Base-by-base conservation (phyloP, 2,888 invertebrate genomes). In the Aproaerema taeniolella region DNA sequence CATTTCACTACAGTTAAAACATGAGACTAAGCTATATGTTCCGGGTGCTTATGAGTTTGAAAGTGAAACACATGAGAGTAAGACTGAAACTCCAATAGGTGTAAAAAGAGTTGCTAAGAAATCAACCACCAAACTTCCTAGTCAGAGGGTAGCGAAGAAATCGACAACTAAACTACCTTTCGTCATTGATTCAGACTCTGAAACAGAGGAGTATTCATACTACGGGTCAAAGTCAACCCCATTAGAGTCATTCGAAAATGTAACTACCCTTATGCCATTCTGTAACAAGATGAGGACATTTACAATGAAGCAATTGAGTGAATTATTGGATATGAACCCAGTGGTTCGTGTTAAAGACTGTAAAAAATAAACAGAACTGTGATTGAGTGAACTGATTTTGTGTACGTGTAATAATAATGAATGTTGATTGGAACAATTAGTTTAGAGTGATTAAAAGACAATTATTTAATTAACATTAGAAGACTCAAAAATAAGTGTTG, bases 221-320 rank as follows among this genome's bases (percentile, higher is more conserved):
- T 91, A 90, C 39, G 88, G 89, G 0, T 60, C 65, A 1, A 67
- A 61, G 39, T 79, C 88, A 0, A 55, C 55, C 0, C 54, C 72
- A 0, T 56, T 82, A 1, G 67, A 82, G 1, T 61, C 83, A 38
- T 67, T 80, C 31, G 58, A 64, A 0, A 69, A 79, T 5, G 73
- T 90, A 1, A 88, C 72, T 1, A 87, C 89, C 0, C 70, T 79
- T 1, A 86, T 90, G 70, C 79, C 88, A 0, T 74, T 90, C 35
- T 83, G 80, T 20, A 88, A 88, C n/a, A 77, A 76, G 9, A 64
- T 72, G 43, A 75, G 89, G 43, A 61, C 67, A 2, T 62, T 77
- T 12, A 82, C 85, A 7, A 75, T 89, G 32, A 69, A 78, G 8
- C 86, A 88, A 39, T 65, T 91, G 26, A 77, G 79, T 24, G 82